Conservation (phyloP, 1,140 invertebrate genomes). For the Ips typographus region DNA sequence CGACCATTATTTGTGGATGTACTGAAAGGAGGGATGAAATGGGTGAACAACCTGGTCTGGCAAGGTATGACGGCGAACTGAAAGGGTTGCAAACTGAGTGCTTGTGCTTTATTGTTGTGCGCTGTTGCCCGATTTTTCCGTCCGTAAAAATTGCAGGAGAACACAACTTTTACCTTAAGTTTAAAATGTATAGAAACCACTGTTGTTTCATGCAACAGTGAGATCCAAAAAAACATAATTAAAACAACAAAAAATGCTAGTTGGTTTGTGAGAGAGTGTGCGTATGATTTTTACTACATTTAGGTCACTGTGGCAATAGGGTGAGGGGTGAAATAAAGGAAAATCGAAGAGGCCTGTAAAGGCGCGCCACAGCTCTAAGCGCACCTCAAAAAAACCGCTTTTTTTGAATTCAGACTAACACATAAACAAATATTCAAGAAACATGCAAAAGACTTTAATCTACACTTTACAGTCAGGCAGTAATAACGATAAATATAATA, state of each 20-base stretch:
- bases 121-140: conserved; percentile 18
- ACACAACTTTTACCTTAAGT: background rate
- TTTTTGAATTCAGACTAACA: too few relatives aligned
- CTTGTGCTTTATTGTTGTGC: conserved; percentile 12
- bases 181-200: background rate
- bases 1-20: conserved; percentile 8
- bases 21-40: background rate
- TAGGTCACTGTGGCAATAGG: background rate
- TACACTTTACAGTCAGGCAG: too few relatives aligned
- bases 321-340: background rate
- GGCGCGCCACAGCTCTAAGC: too few relatives aligned
- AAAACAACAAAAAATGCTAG: background rate
- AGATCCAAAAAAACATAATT: background rate
- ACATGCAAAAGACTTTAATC: too few relatives aligned
- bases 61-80: conserved; percentile 30
- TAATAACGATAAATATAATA: too few relatives aligned
- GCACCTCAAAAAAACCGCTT: too few relatives aligned
- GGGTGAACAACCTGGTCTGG: conserved; percentile 1
- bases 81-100: conserved; percentile 26
- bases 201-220: background rate
- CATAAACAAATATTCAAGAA: too few relatives aligned
- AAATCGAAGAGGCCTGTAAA: conserved; percentile 3
- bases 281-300: background rate
- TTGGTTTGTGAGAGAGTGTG: background rate
- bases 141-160: background rate